phyloP scores from a whole-genome alignment of 23 tunicate genomes.

The Trididemnum miniatum region DNA sequence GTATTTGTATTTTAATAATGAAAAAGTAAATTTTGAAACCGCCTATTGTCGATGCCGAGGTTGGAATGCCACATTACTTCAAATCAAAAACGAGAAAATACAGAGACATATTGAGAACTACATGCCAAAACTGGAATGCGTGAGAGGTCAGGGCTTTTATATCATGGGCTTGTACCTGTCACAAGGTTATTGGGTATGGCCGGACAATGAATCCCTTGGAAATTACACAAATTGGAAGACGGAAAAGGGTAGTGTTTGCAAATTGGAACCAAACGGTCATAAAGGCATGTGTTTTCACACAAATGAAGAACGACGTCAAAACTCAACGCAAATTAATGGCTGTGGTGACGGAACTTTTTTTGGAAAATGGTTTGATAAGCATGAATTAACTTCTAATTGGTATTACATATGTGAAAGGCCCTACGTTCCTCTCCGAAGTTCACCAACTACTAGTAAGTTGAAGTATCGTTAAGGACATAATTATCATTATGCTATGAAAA shows the following conservation, averaged over 20 bases:
- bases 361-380: conserved; percentile 45
- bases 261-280: conserved; percentile 12
- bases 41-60: conserved; percentile 11
- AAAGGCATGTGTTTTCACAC: not conserved
- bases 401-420: conserved; percentile 33
- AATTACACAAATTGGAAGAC: not conserved
- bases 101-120: conserved; percentile 31
- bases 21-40: not conserved
- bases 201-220: not conserved
- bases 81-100: conserved; percentile 13
- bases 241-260: not conserved
- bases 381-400: not conserved
- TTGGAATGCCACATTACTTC: conserved; percentile 4
- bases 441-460: no score
- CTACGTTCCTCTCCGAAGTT: not conserved
- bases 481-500: no score
- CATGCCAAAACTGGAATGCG: not conserved
- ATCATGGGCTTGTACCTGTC: conserved; percentile 9
- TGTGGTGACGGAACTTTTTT: not conserved
- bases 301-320: not conserved
- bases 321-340: conserved; percentile 18
- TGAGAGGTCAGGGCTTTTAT: not conserved
- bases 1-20: conserved; percentile 1
- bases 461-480: not conserved
- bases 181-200: conserved; percentile 16